phyloP scores from a whole-genome alignment of 2,888 invertebrate genomes.

The Gnatocerus cornutus region DNA sequence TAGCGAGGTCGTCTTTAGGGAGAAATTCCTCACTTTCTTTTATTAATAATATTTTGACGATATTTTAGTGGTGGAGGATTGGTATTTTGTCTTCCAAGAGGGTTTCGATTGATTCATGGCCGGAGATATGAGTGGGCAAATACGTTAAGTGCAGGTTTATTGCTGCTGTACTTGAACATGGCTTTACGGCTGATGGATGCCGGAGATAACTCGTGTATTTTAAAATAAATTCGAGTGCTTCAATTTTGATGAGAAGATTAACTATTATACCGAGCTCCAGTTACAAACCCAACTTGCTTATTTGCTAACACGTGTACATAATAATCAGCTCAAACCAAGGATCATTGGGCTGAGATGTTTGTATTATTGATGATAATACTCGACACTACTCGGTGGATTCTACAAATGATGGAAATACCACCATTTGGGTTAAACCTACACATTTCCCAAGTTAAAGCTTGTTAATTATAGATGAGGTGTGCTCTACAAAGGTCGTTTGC shows the following conservation, averaged over 20 bases:
- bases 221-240: no score
- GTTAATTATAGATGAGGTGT: conserved; percentile 22
- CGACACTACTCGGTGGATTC: conserved; percentile 18
- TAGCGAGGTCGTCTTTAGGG: conserved; percentile 1
- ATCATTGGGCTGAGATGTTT: not conserved
- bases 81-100: conserved; percentile 20
- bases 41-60: conserved; percentile 36
- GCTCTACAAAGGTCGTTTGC: conserved; percentile 2
- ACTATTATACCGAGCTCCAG: no score
- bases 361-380: conserved; percentile 29
- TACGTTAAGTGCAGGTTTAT: conserved; percentile 15
- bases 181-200: not conserved
- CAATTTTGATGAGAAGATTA: no score
- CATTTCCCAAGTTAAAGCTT: conserved; percentile 20
- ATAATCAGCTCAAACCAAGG: not conserved
- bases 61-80: conserved; percentile 1
- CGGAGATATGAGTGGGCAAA: not conserved
- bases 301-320: not conserved
- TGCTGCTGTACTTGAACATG: conserved; percentile 9
- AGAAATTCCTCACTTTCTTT: conserved; percentile 27
- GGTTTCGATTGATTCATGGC: conserved; percentile 19
- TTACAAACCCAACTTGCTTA: not conserved
- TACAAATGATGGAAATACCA: conserved; percentile 5
- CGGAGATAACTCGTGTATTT: conserved; percentile 6
- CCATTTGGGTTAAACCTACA: conserved; percentile 17